Evolutionary conservation across 2,888 invertebrate species (phyloP).

Genomic region (Oscheius myriophilus): DNA sequence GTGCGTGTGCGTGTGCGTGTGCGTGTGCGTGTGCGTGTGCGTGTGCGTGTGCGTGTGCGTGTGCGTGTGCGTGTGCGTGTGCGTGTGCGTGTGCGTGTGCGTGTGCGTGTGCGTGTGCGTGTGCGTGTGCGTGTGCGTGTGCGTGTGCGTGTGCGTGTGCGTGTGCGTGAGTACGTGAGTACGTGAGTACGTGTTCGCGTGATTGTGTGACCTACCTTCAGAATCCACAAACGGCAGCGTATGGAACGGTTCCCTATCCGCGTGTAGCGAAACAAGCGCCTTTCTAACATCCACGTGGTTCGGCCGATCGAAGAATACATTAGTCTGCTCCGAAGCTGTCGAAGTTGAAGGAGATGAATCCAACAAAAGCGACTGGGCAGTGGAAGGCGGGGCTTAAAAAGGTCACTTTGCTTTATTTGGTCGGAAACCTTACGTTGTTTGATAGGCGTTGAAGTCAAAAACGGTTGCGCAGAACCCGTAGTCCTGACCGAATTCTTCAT

Average conservation of each 20-base stretch:
- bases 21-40: too few relatives aligned
- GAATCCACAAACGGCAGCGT: slow-evolving; percentile 60
- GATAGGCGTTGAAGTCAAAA: slow-evolving; percentile 42
- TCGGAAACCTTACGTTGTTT: slow-evolving; percentile 26
- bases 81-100: too few relatives aligned
- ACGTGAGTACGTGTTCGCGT: too few relatives aligned
- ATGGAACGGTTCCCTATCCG: slow-evolving; percentile 66
- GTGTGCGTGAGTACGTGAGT: too few relatives aligned
- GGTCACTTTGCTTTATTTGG: neutral
- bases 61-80: too few relatives aligned
- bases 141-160: too few relatives aligned
- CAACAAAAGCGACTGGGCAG: slow-evolving; percentile 20
- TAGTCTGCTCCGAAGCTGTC: slow-evolving; percentile 37
- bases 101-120: too few relatives aligned
- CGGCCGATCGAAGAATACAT: slow-evolving; percentile 41
- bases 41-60: too few relatives aligned
- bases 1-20: too few relatives aligned
- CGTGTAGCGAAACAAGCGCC: slow-evolving; percentile 60
- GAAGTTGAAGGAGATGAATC: slow-evolving; percentile 40
- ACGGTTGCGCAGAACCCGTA: slow-evolving; percentile 39
- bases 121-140: too few relatives aligned
- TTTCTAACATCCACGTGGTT: slow-evolving; percentile 49
- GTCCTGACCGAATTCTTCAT: slow-evolving; percentile 42
- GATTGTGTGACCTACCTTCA: slow-evolving; percentile 56
- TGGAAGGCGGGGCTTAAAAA: slow-evolving; percentile 25